Evolutionary conservation across 1,140 invertebrate genomes (phyloP), one percentile per base, ranked within the genome.

Genomic region (Sitophilus oryzae): DNA sequence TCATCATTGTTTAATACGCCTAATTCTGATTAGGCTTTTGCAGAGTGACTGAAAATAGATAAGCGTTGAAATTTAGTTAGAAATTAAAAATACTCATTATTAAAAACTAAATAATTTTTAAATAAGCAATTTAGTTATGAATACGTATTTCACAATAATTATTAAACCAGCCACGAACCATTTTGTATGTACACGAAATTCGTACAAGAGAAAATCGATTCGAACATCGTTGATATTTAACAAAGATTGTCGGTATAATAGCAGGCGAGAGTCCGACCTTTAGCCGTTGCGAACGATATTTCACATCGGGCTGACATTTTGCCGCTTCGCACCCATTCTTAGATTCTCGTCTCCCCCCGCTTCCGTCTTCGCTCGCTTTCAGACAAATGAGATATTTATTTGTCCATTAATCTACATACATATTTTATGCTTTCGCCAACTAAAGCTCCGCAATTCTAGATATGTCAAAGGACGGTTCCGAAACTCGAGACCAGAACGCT

Each of bases 381-480:
- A 46, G 44, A 46, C 44, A 46, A 46, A 46, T 46, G 30, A 49
- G 47, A 38, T 40, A 49, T 49, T 40, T 49, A 49, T 49, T 49
- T 49, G 35, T 49, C 36, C 35, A 49, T 22, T 40, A 49, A 49
- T 49, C 20, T 37, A 25, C 11, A 16, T 25, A 49, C 11, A 40
- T 49, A 49, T 49, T 49, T 49, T 40, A 49, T 49, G 47, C 47
- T 49, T 49, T 49, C 16, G 47, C 47, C 36, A 36, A 49, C 46
- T 37, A 44, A 9, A 15, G 34, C 37, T 3, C 18, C 46, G 30
- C 46, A 37, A 16, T 49, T 25, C 20, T 11, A 23, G 36, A 49
- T 23, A 49, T 38, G 47, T 40, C 36, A 49, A 34, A 18, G n/a
- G 22, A 14, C 34, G 34, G n/a, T n/a, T n/a, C n/a, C n/a, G n/a